Evolutionary conservation across 2,113 vertebrate species (phyloP), one percentile per base, ranked within the genome.

Genomic region (Onychostruthus taczanowskii): DNA sequence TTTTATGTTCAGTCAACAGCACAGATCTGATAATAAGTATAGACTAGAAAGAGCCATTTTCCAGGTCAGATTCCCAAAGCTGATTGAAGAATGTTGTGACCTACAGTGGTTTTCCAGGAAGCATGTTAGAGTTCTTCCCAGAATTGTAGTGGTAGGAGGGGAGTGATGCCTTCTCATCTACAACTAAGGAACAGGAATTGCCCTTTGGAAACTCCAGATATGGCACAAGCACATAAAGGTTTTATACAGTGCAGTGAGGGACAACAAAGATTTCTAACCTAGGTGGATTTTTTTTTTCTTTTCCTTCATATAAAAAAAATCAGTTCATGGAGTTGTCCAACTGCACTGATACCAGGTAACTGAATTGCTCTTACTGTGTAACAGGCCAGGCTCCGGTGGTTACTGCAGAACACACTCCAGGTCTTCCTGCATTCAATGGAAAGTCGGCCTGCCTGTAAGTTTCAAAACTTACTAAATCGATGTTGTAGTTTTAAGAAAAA

Each of bases 331-430:
- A 24, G 3, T 37, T 81, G 10, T 7, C 8, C 4, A 28, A 4
- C 4, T 26, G 4, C 7, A 3, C 0, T 23, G 77, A 20, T 20
- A 56, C 0, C 4, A 64, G 5, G 30, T 35, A 39, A 7, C 3
- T 5, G 21, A 53, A 31, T 44, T 69, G 3, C 3, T 76, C 0
- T 33, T 23, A 4, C 11, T 23, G 10, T 22, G 13, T 35, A 41
- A 50, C 5, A 61, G 7, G 6, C 5, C 10, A 39, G 12, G 8
- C 4, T 24, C 22, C 9, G 11, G 16, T 4, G 2, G 3, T 18
- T 72, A 15, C 37, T 58, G 76, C 14, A 58, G 11, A 26, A 1
- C 18, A 33, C 26, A 10, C 3, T 33, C 7, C 20, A 23, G 5
- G 12, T 52, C 12, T 50, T 67, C 37, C 23, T 55, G 16, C 15